Conservation (phyloP, 2,113 vertebrate species). For the Proterorhinus semilunaris region DNA sequence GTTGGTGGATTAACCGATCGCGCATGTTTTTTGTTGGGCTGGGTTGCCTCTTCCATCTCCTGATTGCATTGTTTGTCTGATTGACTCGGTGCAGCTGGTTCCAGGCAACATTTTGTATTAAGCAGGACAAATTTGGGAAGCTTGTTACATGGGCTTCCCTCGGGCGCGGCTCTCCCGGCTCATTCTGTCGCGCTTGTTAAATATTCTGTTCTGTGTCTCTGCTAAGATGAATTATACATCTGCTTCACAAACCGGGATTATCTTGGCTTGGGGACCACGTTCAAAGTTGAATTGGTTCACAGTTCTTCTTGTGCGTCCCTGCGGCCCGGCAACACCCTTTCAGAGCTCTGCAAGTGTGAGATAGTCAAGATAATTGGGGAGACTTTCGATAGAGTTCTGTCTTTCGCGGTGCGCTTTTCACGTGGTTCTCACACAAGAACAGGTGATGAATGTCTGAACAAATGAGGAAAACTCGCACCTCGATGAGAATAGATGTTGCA, state of each 20-base stretch:
- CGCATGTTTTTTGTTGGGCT: no score
- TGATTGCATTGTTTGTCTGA: slow-evolving; percentile 15
- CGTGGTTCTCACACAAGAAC: neutral
- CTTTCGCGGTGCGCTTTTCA: slow-evolving; percentile 32
- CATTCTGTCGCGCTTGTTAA: slow-evolving; percentile 31
- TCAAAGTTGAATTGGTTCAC: slow-evolving; percentile 60
- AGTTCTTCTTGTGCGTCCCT: slow-evolving; percentile 40
- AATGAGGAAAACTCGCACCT: slow-evolving; percentile 20
- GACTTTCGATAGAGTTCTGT: slow-evolving; percentile 42
- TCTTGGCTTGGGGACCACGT: slow-evolving; percentile 64
- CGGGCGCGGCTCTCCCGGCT: slow-evolving; percentile 35
- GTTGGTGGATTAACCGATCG: no score
- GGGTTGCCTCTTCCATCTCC: no score
- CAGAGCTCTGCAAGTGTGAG: slow-evolving; percentile 38
- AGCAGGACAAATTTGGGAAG: slow-evolving; percentile 66
- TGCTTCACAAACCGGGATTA: slow-evolving; percentile 47
- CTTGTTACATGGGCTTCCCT: slow-evolving; percentile 48
- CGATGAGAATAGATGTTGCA: slow-evolving; percentile 25
- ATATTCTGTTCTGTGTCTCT: slow-evolving; percentile 26
- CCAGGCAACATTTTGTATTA: slow-evolving; percentile 60
- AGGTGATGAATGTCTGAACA: slow-evolving; percentile 25
- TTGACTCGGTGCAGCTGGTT: slow-evolving; percentile 49
- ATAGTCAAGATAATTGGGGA: slow-evolving; percentile 55
- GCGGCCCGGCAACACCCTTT: slow-evolving; percentile 34
- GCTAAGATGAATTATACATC: slow-evolving; percentile 65